Percentiles rank a stretch among this genome's conserved stretches.
phyloP scores from a whole-genome alignment of 2,113 vertebrate genomes.

The Pithys albifrons region DNA sequence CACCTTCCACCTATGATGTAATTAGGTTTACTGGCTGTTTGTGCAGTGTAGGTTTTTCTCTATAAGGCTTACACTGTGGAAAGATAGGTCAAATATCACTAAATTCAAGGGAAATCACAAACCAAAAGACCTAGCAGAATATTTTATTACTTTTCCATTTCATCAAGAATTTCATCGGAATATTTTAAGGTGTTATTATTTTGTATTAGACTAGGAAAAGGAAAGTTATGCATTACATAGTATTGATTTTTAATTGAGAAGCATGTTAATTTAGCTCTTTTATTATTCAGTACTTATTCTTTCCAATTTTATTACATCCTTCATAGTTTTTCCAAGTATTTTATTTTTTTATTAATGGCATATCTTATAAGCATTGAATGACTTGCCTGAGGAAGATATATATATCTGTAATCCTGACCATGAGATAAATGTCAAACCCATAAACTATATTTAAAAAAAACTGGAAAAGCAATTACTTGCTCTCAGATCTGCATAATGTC shows the following conservation, averaged over 20 bases:
- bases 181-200: not conserved
- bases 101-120: not conserved
- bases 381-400: not conserved
- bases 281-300: not conserved
- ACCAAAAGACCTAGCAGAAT: not conserved
- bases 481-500: not conserved
- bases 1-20: not conserved
- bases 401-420: not conserved
- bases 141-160: not conserved
- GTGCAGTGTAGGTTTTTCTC: not conserved
- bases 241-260: not conserved
- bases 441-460: not conserved
- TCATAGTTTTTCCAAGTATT: not conserved
- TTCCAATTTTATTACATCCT: not conserved
- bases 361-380: not conserved
- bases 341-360: not conserved
- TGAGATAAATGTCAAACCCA: not conserved
- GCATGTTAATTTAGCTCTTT: not conserved
- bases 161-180: not conserved
- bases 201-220: not conserved
- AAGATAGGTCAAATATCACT: not conserved
- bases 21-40: not conserved
- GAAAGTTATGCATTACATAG: not conserved
- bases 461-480: not conserved
- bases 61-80: not conserved